phyloP scores from a whole-genome alignment of 2,797 vertebrate genomes.

The Acestrorhynchus altus region DNA sequence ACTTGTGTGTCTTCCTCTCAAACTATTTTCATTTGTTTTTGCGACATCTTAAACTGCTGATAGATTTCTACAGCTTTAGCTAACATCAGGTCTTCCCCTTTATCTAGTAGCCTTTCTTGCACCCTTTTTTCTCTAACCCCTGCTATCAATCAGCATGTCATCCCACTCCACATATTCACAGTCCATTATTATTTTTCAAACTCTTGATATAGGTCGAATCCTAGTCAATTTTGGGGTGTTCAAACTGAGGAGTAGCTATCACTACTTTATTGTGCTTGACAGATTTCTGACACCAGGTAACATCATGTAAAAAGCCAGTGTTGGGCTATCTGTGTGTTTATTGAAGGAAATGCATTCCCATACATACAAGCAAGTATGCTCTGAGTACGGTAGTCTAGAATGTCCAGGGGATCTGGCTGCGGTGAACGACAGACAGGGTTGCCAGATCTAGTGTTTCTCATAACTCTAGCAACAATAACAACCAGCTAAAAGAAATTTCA shows the following conservation, averaged over 20 bases:
- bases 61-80: slow-evolving; percentile 50
- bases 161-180: slow-evolving; percentile 49
- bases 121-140: slow-evolving; percentile 37
- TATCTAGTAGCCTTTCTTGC: slow-evolving; percentile 47
- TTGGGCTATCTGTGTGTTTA: too few species aligned
- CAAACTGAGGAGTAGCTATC: slow-evolving; percentile 20
- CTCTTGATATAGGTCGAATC: slow-evolving; percentile 37
- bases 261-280: neutral
- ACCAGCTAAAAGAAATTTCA: too few species aligned
- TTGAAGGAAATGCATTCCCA: too few species aligned
- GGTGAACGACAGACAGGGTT: too few species aligned
- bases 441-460: too few species aligned
- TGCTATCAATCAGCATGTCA: slow-evolving; percentile 50
- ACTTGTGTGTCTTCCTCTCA: slow-evolving; percentile 18
- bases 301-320: too few species aligned
- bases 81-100: slow-evolving; percentile 44
- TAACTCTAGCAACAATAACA: too few species aligned
- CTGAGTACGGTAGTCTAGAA: too few species aligned
- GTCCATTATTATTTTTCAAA: slow-evolving; percentile 50
- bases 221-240: slow-evolving; percentile 27
- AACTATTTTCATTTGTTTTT: slow-evolving; percentile 31
- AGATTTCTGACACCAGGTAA: slow-evolving; percentile 44
- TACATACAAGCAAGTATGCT: too few species aligned
- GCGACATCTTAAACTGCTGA: slow-evolving; percentile 33
- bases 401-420: too few species aligned